A percentile compares a stretch with the other conserved stretches of the same genome.
These are phyloP conservation scores for Stenolophus ochropezus DNA, from an alignment of 2,888 invertebrate genomes.

Conservation along the genomic window DNA sequence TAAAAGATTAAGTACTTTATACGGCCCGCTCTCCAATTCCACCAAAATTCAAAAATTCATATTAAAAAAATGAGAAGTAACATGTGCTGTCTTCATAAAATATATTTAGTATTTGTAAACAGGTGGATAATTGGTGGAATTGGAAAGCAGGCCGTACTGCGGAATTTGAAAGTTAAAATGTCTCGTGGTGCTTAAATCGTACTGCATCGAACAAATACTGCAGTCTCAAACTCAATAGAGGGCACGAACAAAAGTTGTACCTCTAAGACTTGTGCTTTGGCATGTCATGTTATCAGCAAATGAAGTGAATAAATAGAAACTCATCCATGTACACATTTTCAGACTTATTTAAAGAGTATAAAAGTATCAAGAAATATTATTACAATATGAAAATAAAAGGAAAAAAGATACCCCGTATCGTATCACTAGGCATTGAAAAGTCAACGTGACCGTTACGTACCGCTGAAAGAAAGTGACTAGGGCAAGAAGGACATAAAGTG, in stretches of 20 bases:
- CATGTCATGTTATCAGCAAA: slow-evolving; percentile 50
- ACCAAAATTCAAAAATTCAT: not conserved
- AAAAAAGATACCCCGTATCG: slow-evolving; percentile 45
- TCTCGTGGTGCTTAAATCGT: slow-evolving; percentile 56
- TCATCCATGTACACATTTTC: slow-evolving; percentile 56
- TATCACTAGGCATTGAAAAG: slow-evolving; percentile 50
- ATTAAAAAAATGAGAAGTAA: not conserved
- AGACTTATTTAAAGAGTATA: slow-evolving; percentile 59
- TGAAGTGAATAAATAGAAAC: slow-evolving; percentile 55
- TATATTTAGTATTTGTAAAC: too few species aligned
- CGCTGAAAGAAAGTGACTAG: slow-evolving; percentile 44
- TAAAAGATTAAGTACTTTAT: slow-evolving; percentile 32
- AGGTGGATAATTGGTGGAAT: too few species aligned
- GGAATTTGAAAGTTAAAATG: slow-evolving; percentile 1
- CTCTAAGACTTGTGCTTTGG: slow-evolving; percentile 56
- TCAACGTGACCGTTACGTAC: slow-evolving; percentile 42
- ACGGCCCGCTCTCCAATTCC: not conserved
- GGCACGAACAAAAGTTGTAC: slow-evolving; percentile 29
- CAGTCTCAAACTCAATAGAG: slow-evolving; percentile 18
- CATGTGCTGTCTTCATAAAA: too few species aligned
- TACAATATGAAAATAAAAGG: slow-evolving; percentile 56
- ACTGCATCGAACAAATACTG: slow-evolving; percentile 42
- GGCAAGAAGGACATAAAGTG: slow-evolving; percentile 55
- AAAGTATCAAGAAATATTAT: slow-evolving; percentile 59
- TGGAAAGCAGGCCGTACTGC: too few species aligned